Evolutionary conservation across 1,140 invertebrate genomes (phyloP), one percentile per base, ranked within the genome.

Genomic region (Drosophila sulfurigaster): DNA sequence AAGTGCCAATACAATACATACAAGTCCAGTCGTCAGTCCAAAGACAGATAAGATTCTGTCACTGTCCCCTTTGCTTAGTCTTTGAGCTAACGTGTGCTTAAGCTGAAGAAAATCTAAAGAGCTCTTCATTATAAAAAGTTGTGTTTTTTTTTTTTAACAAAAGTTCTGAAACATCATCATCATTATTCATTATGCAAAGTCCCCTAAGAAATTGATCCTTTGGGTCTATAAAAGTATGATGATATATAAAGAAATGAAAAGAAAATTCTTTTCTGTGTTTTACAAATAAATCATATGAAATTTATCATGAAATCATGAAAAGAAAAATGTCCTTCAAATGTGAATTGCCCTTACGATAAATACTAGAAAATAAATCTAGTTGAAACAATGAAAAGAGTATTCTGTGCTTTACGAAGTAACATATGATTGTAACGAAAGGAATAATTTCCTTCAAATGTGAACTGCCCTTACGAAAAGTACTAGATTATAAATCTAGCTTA

Each of bases 21-120:
- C 25, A 28, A 57, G 52, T 48, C 13, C n/a, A 32, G 30, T 8
- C n/a, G 30, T 8, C n/a, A 35, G 28, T 13, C 41, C 11, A 15
- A 54, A 4, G 20, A 11, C 28, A 49, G 20, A 58, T 41, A 13
- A 66, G 35, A 54, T 49, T 52, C 11, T 20, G 35, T 16, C 10
- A 48, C 30, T 68, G 30, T 56, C 52, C 16, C 16, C n/a, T 13
- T 8, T 6, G 15, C 35, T 80, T 48, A 81, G 78, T 80, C 78
- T 45, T 46, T 41, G 11, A 77, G 45, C 72, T 52, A 46, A 38
- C 6, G 46, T 66, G 79, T 58, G 49, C 30, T 32, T 11, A 63
- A 75, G 54, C 11, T 68, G 43, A 63, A 54, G 71, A 43, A 57
- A 1, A 41, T 20, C 16, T n/a, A 2, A 25, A 51, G n/a, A 56